These are phyloP conservation scores for Pegoplata infirma DNA, from an alignment of 2,888 invertebrate genomes.

Conservation along the genomic window DNA sequence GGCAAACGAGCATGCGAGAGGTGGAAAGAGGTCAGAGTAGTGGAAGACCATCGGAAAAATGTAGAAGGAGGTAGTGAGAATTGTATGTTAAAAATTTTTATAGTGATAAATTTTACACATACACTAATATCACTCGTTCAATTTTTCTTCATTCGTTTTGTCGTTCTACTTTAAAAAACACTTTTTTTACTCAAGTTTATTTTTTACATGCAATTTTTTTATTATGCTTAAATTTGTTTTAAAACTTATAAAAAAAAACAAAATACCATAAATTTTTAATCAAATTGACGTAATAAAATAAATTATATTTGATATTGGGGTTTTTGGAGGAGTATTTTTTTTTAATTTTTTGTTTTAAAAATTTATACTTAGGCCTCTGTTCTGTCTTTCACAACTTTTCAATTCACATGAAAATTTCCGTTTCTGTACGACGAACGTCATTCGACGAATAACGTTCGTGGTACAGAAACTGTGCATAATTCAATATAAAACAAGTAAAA, in stretches of 20 bases:
- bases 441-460: too few species aligned
- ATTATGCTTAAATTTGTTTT: neutral
- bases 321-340: too few species aligned
- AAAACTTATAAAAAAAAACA: neutral
- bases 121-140: constrained; percentile 17
- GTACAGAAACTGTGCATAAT: too few species aligned
- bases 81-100: constrained; percentile 30
- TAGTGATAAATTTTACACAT: constrained; percentile 37
- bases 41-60: neutral
- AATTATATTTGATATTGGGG: too few species aligned
- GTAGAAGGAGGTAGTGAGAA: constrained; percentile 17
- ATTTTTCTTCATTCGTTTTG: too few species aligned
- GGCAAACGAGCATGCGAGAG: constrained; percentile 23
- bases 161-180: neutral
- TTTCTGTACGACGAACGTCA: too few species aligned
- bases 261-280: neutral
- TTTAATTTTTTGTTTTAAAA: neutral
- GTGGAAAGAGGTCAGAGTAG: constrained; percentile 13
- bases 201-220: neutral
- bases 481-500: too few species aligned
- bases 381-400: too few species aligned
- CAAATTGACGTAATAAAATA: neutral
- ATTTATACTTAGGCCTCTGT: too few species aligned
- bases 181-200: neutral
- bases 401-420: too few species aligned